Evolutionary conservation across 2,888 invertebrate genomes (phyloP), one percentile per base, ranked within the genome.

Genomic region (Lithophane leautieri): DNA sequence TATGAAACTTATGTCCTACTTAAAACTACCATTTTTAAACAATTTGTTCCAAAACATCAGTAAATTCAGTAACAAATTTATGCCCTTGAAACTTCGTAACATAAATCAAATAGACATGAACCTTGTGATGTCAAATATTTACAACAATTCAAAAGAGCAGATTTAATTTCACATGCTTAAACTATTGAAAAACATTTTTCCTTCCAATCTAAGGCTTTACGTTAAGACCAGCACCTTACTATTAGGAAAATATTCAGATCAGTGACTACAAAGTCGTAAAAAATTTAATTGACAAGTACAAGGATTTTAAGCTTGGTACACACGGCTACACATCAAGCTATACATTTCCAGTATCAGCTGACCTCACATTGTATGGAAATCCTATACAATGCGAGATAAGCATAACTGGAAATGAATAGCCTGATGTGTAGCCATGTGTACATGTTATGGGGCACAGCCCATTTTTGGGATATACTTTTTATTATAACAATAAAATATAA

Each of bases 121-220:
- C 89, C 86, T 90, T 94, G 95, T 95, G 95, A 95, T 95, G 94
- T 92, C 90, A 89, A 87, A 90, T 95, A 95, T 95, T 92, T 95
- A 95, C 94, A 95, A 90, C 82, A 87, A 87, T 89, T 87, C 88
- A 86, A 89, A 85, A 88, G 89, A 89, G 89, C 88, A 83, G 86
- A 70, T 83, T 70, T n/a, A 86, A 89, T 86, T 89, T 85, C 52
- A 81, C 77, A 79, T 62, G 68, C 82, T 83, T 85, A 75, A 40
- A 77, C 40, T 76, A 80, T 67, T 75, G 82, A 76, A 83, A 71
- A 82, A 71, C 78, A 75, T 76, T 69, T 79, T 84, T 79, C 85
- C 81, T 76, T 82, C 42, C 77, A 87, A 83, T 73, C 66, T 81
- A 83, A 84, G 85, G 83, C 82, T 65, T 68, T 79, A 68, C 50